Evolutionary conservation across 2,113 vertebrate species (phyloP), one percentile per base, ranked within the genome.

Genomic region (Esox niger): DNA sequence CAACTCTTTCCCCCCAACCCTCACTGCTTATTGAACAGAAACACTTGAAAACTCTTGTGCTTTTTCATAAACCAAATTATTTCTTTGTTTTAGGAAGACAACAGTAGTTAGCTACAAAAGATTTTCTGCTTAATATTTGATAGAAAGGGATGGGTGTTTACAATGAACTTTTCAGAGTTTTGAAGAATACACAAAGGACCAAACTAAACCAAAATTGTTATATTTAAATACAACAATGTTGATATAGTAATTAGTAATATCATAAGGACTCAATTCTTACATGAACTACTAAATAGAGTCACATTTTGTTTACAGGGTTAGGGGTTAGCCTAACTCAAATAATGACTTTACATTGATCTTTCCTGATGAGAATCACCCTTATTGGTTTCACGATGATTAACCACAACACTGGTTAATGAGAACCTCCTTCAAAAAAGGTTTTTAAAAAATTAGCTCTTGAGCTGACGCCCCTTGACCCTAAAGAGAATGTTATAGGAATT

Each of bases 171-270:
- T 73, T 62, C 35, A 3, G 35, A 38, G 2, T 8, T 30, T 59
- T 29, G 29, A 17, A 52, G 47, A n/a, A 29, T 59, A 59, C 57
- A 30, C 29, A 59, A 59, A 59, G 57, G 7, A 59, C 17, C 57
- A 59, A 2, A 75, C 21, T 26, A 56, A 70, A 74, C 73, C 73
- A 74, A 82, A 79, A 63, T 66, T 58, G 6, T 47, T 70, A n/a
- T n/a, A 30, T 23, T 46, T 25, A 31, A 27, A 65, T 32, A 46
- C 31, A 32, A 59, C n/a, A 27, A 30, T 54, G 29, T 25, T 5
- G 29, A 23, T 35, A 20, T 32, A 30, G 13, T 15, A 31, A 30
- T 59, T 59, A 30, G 8, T n/a, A n/a, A n/a, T 25, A 25, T 8
- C 2, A 30, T 7, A 29, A 20, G 4, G 15, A n/a, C n/a, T n/a